A percentile compares a stretch with the other conserved stretches of the same genome.
phyloP scores from a whole-genome alignment of 2,797 vertebrate species.

The Ctenosaura bakeri region DNA sequence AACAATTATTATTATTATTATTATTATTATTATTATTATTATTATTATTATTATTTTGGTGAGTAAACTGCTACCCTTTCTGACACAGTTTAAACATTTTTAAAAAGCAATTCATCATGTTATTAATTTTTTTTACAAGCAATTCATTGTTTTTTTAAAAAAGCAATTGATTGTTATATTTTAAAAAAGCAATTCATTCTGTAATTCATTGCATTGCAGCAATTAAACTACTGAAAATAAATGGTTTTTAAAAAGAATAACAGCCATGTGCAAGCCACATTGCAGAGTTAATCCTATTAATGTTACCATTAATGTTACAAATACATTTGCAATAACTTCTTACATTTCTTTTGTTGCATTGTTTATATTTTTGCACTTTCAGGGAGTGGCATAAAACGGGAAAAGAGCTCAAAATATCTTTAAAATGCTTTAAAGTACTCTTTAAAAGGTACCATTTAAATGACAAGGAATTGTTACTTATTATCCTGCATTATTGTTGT shows the following conservation, averaged over 20 bases:
- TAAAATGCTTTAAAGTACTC: neutral
- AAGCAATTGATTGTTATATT: too few relatives aligned
- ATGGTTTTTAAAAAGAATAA: too few relatives aligned
- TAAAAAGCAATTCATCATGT: neutral
- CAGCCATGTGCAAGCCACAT: neutral
- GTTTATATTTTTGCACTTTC: neutral
- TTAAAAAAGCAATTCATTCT: too few relatives aligned
- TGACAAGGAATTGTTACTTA: neutral
- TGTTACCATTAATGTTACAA: neutral
- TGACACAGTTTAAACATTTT: neutral
- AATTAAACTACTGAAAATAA: too few relatives aligned
- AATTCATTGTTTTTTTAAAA: too few relatives aligned
- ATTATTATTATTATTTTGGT: too few relatives aligned
- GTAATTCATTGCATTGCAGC: too few relatives aligned
- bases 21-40: too few relatives aligned
- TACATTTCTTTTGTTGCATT: neutral
- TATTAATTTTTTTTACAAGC: neutral
- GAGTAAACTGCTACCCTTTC: neutral
- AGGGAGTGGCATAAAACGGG: neutral
- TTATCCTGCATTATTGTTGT: neutral
- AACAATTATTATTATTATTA: neutral
- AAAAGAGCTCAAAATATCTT: neutral
- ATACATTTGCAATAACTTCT: neutral
- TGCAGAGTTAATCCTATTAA: neutral
- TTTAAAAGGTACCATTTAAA: too few relatives aligned